These are phyloP conservation scores for Gonatopus flavifemur DNA, from an alignment of 1,140 invertebrate species.

Conservation along the genomic window DNA sequence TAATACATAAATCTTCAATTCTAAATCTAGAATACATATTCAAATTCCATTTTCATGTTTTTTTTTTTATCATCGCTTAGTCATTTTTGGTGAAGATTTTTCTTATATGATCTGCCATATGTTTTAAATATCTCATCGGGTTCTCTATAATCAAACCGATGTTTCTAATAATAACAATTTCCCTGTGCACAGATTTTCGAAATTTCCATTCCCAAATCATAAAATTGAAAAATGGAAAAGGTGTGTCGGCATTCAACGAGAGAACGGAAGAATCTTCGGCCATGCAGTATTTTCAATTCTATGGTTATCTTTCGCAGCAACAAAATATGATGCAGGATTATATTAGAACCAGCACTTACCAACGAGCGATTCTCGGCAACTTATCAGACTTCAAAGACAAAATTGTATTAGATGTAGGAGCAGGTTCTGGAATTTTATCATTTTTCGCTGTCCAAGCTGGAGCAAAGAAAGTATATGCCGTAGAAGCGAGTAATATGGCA, in stretches of 20 bases:
- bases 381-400: slow-evolving; percentile 90
- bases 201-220: slow-evolving; percentile 76
- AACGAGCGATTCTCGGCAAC: slow-evolving; percentile 94
- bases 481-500: slow-evolving; percentile 98
- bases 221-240: slow-evolving; percentile 77
- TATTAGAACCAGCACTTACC: slow-evolving; percentile 97
- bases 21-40: too few relatives aligned
- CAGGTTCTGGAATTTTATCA: slow-evolving; percentile 95
- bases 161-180: too few relatives aligned
- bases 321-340: slow-evolving; percentile 99
- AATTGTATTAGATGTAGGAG: slow-evolving; percentile 95
- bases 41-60: too few relatives aligned
- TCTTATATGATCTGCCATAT: too few relatives aligned
- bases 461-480: slow-evolving; percentile 94
- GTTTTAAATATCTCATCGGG: too few relatives aligned
- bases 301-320: slow-evolving; percentile 98
- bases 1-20: too few relatives aligned
- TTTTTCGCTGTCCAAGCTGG: slow-evolving; percentile 99
- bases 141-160: too few relatives aligned
- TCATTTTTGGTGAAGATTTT: too few relatives aligned
- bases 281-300: slow-evolving; percentile 98
- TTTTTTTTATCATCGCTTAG: too few relatives aligned
- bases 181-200: slow-evolving; percentile 66
- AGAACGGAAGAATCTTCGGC: slow-evolving; percentile 96
- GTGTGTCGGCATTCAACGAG: slow-evolving; percentile 88